phyloP scores from a whole-genome alignment of 2,888 invertebrate species.

The Eucriotettix oculatus region DNA sequence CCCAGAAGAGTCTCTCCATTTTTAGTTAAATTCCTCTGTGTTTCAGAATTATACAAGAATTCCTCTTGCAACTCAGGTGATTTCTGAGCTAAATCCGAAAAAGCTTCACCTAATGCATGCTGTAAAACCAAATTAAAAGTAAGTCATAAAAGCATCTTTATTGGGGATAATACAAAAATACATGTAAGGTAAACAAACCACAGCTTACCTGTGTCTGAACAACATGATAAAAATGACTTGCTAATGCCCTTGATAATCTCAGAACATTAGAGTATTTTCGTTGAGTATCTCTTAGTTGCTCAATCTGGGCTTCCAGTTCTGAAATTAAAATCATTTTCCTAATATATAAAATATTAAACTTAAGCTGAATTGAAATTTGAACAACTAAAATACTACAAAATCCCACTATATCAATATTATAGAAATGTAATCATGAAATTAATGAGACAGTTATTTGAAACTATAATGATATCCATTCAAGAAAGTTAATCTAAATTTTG shows the following conservation, averaged over 20 bases:
- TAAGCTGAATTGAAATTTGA: too few relatives aligned
- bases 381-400: too few relatives aligned
- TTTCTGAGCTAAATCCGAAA: conserved; percentile 89
- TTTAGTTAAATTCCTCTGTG: conserved; percentile 79
- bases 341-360: too few relatives aligned
- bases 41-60: conserved; percentile 90
- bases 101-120: conserved; percentile 81
- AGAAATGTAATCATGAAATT: too few relatives aligned
- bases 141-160: conserved; percentile 1
- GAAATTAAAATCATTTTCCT: conserved; percentile 17
- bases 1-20: conserved; percentile 86
- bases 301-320: conserved; percentile 90
- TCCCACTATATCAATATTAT: too few relatives aligned
- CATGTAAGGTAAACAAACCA: neutral
- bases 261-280: conserved; percentile 79
- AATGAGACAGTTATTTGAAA: neutral
- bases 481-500: neutral
- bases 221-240: conserved; percentile 76
- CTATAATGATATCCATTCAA: neutral
- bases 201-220: conserved; percentile 51
- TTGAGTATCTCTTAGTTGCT: conserved; percentile 82
- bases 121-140: conserved; percentile 25
- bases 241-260: conserved; percentile 67
- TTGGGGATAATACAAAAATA: neutral
- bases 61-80: conserved; percentile 90